Evolutionary conservation across 2,797 vertebrate species (phyloP).

Genomic region (Yasuhikotakia modesta): DNA sequence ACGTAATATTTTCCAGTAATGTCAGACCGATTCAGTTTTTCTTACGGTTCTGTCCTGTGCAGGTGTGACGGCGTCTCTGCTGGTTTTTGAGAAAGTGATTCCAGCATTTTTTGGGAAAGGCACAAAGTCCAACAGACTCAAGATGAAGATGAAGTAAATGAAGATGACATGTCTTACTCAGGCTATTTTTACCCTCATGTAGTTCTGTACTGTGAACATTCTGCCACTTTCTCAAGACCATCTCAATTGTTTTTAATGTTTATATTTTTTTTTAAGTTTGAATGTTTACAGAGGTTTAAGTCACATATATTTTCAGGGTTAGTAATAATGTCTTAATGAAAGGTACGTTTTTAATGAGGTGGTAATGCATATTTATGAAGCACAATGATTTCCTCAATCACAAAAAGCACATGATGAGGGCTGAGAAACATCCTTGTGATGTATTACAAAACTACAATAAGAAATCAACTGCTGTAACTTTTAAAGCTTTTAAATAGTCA

Average conservation of each 20-base stretch:
- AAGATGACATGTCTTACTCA: neutral
- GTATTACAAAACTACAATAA: neutral
- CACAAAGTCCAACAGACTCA: conserved; percentile 26
- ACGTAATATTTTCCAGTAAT: neutral
- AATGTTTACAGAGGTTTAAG: too few species aligned
- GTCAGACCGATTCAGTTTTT: neutral
- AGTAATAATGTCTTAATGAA: neutral
- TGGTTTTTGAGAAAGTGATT: conserved; percentile 70
- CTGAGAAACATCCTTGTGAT: neutral
- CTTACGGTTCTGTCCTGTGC: conserved; percentile 20
- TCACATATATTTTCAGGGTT: neutral
- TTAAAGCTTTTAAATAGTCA: too few species aligned
- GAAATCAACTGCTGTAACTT: neutral
- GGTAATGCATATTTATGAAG: neutral
- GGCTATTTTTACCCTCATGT: too few species aligned
- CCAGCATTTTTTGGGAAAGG: conserved; percentile 56
- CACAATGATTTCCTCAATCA: conserved; percentile 6
- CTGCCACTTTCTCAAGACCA: neutral
- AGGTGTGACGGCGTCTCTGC: conserved; percentile 73
- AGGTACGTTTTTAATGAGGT: neutral
- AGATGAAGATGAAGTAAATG: conserved; percentile 58
- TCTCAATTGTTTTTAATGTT: neutral
- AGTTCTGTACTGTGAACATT: neutral
- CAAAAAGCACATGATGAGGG: neutral
- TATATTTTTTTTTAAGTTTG: too few species aligned